Conservation (phyloP, 2,113 vertebrate genomes). For the Sterna hirundo region DNA sequence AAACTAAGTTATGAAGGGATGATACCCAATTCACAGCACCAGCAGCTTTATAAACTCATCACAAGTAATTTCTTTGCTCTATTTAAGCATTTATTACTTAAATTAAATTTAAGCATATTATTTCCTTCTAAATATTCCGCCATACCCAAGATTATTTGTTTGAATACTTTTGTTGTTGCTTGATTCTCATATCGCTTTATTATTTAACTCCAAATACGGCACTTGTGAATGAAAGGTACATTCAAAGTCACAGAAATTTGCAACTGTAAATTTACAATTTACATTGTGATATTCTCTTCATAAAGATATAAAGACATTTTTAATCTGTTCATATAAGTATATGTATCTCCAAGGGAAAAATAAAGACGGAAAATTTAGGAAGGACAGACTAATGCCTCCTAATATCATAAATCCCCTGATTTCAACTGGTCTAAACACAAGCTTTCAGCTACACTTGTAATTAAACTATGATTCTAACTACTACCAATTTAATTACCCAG, state of each 20-base stretch:
- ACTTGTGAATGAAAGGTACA: not conserved
- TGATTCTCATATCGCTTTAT: not conserved
- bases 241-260: conserved; percentile 17
- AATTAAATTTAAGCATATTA: not conserved
- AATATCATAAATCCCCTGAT: not conserved
- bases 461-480: conserved; percentile 11
- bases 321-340: not conserved
- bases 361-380: conserved; percentile 1
- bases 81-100: not conserved
- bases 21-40: not conserved
- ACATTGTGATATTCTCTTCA: not conserved
- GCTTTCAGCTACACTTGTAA: not conserved
- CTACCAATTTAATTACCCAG: not conserved
- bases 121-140: not conserved
- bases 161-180: conserved; percentile 13
- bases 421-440: not conserved
- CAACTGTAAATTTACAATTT: not conserved
- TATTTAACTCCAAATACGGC: conserved; percentile 1
- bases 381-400: conserved; percentile 1
- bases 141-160: not conserved
- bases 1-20: not conserved
- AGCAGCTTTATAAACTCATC: not conserved
- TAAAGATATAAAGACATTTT: not conserved
- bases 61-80: not conserved
- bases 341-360: conserved; percentile 9